Evolutionary conservation across 1,140 invertebrate species (phyloP).

Genomic region (Arion vulgaris): DNA sequence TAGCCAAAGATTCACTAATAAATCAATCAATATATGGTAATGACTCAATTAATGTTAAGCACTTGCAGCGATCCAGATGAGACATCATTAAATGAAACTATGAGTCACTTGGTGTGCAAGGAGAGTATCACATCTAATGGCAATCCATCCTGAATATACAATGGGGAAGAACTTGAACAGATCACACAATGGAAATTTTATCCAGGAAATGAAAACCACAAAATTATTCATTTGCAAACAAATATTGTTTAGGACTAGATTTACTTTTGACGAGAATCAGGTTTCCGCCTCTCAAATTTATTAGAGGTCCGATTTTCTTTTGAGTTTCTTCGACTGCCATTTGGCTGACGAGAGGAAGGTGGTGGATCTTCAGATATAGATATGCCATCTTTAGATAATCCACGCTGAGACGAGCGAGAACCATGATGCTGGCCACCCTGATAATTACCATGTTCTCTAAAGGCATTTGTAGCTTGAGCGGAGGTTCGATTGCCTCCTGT

Average conservation of each 20-base stretch:
- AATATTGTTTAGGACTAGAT: neutral
- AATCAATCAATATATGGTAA: too few species aligned
- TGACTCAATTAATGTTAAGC: too few species aligned
- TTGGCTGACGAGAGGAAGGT: constrained; percentile 6
- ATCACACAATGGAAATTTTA: too few species aligned
- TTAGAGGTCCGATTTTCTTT: constrained; percentile 17
- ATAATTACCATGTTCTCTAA: constrained; percentile 19
- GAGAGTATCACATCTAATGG: neutral
- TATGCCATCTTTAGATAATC: constrained; percentile 16
- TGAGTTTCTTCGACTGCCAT: constrained; percentile 19
- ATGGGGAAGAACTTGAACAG: neutral
- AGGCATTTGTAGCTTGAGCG: neutral
- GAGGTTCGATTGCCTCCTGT: neutral
- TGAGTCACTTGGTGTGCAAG: too few species aligned
- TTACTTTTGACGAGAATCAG: constrained; percentile 15
- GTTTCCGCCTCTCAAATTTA: constrained; percentile 31
- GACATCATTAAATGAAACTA: too few species aligned
- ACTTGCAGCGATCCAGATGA: too few species aligned
- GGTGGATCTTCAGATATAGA: constrained; percentile 3
- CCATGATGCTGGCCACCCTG: constrained; percentile 10
- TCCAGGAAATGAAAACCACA: neutral
- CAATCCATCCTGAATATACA: neutral
- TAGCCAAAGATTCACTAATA: too few species aligned
- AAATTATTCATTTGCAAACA: neutral
- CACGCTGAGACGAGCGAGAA: constrained; percentile 5